phyloP scores from a whole-genome alignment of 2,888 invertebrate genomes.

The Lepeophtheirus nordmannii region DNA sequence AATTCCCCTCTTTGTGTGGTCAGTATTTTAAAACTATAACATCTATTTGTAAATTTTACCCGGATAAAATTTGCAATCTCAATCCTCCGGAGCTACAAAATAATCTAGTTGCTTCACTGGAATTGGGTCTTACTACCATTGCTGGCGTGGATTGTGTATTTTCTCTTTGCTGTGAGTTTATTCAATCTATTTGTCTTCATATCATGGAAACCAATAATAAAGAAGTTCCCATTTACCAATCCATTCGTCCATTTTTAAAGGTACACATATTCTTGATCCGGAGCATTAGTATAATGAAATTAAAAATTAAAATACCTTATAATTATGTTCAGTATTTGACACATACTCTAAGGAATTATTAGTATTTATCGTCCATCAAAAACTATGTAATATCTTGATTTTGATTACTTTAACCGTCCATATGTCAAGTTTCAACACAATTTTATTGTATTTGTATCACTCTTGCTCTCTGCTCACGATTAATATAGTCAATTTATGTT shows the following conservation, averaged over 20 bases:
- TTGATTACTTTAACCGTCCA: no score
- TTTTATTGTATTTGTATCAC: no score
- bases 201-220: constrained; percentile 34
- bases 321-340: background rate
- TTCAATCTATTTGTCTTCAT: constrained; percentile 41
- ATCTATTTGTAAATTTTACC: constrained; percentile 48
- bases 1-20: constrained; percentile 50
- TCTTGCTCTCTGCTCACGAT: no score
- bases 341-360: no score
- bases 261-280: constrained; percentile 29
- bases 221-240: constrained; percentile 34
- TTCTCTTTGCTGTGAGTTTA: constrained; percentile 44
- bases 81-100: constrained; percentile 37
- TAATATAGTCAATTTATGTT: background rate
- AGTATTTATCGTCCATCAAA: no score
- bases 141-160: constrained; percentile 41
- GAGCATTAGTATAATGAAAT: no score
- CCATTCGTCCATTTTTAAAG: constrained; percentile 39
- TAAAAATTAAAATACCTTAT: no score
- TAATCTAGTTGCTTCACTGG: constrained; percentile 43
- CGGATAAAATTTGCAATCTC: constrained; percentile 42
- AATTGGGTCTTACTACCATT: constrained; percentile 46
- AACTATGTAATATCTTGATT: background rate
- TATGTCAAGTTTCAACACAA: no score
- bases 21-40: constrained; percentile 50